Evolutionary conservation across 2,113 vertebrate species (phyloP).

Genomic region (Artemisiospiza belli): DNA sequence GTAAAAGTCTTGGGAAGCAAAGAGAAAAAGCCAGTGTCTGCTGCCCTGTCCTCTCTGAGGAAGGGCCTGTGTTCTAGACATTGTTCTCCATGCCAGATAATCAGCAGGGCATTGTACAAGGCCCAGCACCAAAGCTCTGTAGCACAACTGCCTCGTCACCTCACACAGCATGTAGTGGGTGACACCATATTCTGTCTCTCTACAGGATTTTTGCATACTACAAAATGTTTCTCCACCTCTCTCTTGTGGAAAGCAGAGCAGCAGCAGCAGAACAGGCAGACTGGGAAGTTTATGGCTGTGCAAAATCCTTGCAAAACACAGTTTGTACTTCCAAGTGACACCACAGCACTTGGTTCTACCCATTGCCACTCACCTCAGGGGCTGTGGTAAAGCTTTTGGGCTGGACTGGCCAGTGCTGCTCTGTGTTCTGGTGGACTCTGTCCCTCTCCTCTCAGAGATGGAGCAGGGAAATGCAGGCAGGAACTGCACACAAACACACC

Average conservation of each 20-base stretch:
- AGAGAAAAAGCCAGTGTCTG: neutral
- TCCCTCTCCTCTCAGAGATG: neutral
- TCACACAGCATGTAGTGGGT: neutral
- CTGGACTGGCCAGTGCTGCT: neutral
- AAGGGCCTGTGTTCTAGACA: neutral
- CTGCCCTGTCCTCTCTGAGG: neutral
- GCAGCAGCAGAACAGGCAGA: neutral
- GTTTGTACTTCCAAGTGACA: neutral
- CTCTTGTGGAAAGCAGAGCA: neutral
- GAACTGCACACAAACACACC: neutral
- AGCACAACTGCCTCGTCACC: neutral
- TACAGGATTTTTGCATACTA: neutral
- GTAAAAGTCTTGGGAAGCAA: neutral
- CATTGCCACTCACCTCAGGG: neutral
- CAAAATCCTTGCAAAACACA: neutral
- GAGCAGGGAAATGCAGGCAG: neutral
- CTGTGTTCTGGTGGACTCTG: neutral
- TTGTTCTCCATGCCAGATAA: rapidly evolving
- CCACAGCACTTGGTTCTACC: neutral
- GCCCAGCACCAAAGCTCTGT: neutral
- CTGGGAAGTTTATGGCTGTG: neutral
- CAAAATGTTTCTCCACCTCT: neutral
- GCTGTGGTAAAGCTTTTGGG: neutral
- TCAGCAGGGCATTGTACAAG: neutral
- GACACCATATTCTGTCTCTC: neutral